Percentiles rank a stretch among this genome's conserved stretches.
These are phyloP conservation scores for Gobio gobio DNA, from an alignment of 2,113 vertebrate species.

Conservation along the genomic window DNA sequence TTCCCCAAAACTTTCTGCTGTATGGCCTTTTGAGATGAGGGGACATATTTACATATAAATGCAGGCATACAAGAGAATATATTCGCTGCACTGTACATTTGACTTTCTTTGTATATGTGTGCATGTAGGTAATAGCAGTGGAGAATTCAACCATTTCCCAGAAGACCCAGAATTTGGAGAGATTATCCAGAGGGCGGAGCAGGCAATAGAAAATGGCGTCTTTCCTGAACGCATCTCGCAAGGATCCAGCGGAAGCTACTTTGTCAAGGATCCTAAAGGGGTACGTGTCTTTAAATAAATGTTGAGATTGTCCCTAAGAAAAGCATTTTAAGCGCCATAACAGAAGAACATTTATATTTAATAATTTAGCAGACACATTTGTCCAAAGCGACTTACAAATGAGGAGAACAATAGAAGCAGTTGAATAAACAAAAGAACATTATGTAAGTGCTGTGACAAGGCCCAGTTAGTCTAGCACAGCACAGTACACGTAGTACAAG, in stretches of 20 bases:
- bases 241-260: constrained; percentile 97
- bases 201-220: constrained; percentile 87
- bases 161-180: constrained; percentile 92
- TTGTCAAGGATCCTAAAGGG: constrained; percentile 94
- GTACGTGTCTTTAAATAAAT: constrained; percentile 71
- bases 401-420: too few relatives aligned
- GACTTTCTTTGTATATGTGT: constrained; percentile 24
- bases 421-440: too few relatives aligned
- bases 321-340: not conserved
- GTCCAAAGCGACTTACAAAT: too few relatives aligned
- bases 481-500: too few relatives aligned
- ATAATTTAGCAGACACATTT: too few relatives aligned
- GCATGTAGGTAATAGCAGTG: constrained; percentile 68
- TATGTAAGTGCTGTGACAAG: too few relatives aligned
- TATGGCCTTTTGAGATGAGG: constrained; percentile 3
- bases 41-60: constrained; percentile 4
- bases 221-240: constrained; percentile 94
- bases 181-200: constrained; percentile 85
- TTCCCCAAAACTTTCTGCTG: not conserved
- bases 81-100: not conserved
- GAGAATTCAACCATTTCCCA: constrained; percentile 86
- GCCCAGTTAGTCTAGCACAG: too few relatives aligned
- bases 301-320: not conserved
- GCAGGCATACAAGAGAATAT: not conserved
- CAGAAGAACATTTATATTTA: not conserved